Conservation (phyloP, 2,888 invertebrate genomes). For the Drosophila diplacantha region DNA sequence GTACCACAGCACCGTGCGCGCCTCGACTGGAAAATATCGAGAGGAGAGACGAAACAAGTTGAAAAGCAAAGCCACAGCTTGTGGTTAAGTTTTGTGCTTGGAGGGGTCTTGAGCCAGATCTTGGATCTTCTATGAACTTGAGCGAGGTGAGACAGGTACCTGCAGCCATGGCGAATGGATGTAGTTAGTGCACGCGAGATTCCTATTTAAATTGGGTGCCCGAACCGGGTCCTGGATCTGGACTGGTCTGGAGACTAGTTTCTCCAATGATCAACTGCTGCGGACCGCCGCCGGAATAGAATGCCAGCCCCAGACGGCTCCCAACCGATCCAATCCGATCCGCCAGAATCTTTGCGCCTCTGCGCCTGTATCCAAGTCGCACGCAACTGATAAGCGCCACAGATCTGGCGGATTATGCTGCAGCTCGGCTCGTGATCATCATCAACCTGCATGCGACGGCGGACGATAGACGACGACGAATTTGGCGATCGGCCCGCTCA, state of each 20-base stretch:
- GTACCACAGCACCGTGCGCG: slow-evolving; percentile 81
- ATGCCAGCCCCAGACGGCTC: slow-evolving; percentile 24
- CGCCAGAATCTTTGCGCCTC: not conserved
- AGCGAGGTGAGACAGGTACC: slow-evolving; percentile 39
- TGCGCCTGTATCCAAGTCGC: slow-evolving; percentile 40
- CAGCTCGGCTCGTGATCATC: slow-evolving; percentile 45
- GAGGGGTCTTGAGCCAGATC: slow-evolving; percentile 57
- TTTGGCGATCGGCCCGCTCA: slow-evolving; percentile 7
- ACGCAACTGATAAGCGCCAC: slow-evolving; percentile 59
- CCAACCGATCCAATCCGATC: slow-evolving; percentile 27
- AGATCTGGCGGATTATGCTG: slow-evolving; percentile 48
- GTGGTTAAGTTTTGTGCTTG: slow-evolving; percentile 48
- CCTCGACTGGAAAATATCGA: slow-evolving; percentile 63
- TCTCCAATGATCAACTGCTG: slow-evolving; percentile 24
- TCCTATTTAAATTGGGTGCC: slow-evolving; percentile 1
- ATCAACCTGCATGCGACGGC: slow-evolving; percentile 32
- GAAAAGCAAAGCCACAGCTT: slow-evolving; percentile 46
- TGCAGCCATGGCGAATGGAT: slow-evolving; percentile 46
- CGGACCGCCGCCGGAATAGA: slow-evolving; percentile 33
- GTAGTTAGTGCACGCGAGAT: not conserved
- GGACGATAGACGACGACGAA: slow-evolving; percentile 4
- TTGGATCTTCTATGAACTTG: slow-evolving; percentile 32
- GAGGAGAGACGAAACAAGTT: slow-evolving; percentile 10
- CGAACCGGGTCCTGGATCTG: not conserved
- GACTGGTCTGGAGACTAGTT: not conserved